Evolutionary conservation across 2,113 vertebrate species (phyloP).

Genomic region (Tychaedon coryphoeus): DNA sequence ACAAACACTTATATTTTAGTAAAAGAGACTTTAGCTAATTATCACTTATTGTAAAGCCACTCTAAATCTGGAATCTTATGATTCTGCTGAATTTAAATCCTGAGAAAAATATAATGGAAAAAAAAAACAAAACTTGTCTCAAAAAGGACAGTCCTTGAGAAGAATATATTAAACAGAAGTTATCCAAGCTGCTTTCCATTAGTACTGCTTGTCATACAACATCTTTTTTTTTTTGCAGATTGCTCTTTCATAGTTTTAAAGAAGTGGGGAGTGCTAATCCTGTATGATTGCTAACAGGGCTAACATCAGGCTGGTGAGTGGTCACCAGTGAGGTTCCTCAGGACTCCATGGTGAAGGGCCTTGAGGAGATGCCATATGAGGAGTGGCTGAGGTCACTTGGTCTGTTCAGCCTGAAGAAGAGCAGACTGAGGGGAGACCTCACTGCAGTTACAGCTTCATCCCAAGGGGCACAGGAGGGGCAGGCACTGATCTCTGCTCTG

Average conservation of each 20-base stretch:
- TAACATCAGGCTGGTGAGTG: not conserved
- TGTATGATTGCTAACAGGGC: not conserved
- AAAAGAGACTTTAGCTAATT: not conserved
- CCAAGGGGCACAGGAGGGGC: fast-evolving
- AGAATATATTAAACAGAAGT: not conserved
- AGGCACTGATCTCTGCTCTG: too few species aligned
- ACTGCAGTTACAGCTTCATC: fast-evolving
- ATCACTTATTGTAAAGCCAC: not conserved
- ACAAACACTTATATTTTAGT: not conserved
- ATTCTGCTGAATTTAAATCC: not conserved
- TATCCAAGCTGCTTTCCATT: not conserved
- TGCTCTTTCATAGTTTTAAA: not conserved
- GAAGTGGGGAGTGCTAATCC: not conserved
- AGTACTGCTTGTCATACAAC: not conserved
- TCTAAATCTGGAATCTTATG: not conserved
- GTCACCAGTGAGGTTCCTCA: not conserved
- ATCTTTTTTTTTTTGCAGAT: not conserved
- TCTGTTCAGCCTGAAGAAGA: not conserved
- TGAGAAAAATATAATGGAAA: not conserved
- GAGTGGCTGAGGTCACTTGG: not conserved
- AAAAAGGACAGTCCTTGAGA: not conserved
- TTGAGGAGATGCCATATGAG: fast-evolving
- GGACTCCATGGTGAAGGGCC: not conserved
- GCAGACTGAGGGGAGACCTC: not conserved
- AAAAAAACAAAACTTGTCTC: not conserved